These are phyloP conservation scores for Oscheius myriophilus DNA, from an alignment of 2,888 invertebrate species.

Conservation along the genomic window DNA sequence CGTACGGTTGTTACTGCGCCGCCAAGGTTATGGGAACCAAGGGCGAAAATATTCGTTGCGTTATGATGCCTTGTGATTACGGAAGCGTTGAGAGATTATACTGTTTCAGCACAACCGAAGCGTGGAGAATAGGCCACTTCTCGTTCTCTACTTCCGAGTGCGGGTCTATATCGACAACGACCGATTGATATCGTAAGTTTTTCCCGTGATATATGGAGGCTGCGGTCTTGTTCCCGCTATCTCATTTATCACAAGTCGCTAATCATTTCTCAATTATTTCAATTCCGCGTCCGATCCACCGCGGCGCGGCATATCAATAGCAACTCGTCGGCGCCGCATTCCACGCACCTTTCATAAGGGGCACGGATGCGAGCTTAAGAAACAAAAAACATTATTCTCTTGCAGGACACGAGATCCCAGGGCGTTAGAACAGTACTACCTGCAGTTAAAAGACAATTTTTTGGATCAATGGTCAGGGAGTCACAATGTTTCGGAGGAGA, in stretches of 20 bases:
- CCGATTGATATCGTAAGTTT: slow-evolving; percentile 55
- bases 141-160: slow-evolving; percentile 64
- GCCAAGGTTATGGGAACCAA: slow-evolving; percentile 22
- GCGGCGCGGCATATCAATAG: slow-evolving; percentile 27
- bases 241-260: slow-evolving; percentile 26
- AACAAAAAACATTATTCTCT: not conserved
- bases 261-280: slow-evolving; percentile 31
- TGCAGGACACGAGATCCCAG: slow-evolving; percentile 71
- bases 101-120: slow-evolving; percentile 49
- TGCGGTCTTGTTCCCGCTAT: not conserved
- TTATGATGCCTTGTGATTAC: not conserved
- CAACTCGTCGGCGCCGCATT: slow-evolving; percentile 29
- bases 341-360: slow-evolving; percentile 10
- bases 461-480: slow-evolving; percentile 72
- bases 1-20: slow-evolving; percentile 19
- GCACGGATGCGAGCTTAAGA: slow-evolving; percentile 5
- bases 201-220: slow-evolving; percentile 1
- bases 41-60: not conserved
- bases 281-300: slow-evolving; percentile 25
- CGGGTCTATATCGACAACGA: slow-evolving; percentile 64
- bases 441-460: slow-evolving; percentile 90
- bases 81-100: not conserved
- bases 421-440: slow-evolving; percentile 91
- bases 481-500: slow-evolving; percentile 72
- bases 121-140: slow-evolving; percentile 56